phyloP scores from a whole-genome alignment of 2,888 invertebrate species.

The Meteorus cinctellus region DNA sequence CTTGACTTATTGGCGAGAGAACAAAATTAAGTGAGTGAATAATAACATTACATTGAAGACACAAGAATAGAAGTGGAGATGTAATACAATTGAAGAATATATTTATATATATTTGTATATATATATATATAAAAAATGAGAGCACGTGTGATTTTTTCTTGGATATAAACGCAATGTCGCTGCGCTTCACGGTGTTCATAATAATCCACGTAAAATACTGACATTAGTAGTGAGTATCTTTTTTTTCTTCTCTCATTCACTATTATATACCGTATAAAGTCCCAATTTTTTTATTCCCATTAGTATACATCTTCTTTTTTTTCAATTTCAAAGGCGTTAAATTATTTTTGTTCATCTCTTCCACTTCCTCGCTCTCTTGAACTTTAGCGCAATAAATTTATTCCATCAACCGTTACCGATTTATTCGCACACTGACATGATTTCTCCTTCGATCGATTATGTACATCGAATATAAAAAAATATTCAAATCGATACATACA shows the following conservation, averaged over 20 bases:
- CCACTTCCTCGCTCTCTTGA: not conserved
- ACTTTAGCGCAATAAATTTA: not conserved
- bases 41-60: not conserved
- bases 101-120: no score
- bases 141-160: constrained; percentile 40
- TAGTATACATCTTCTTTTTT: not conserved
- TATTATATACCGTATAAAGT: not conserved
- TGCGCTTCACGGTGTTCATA: constrained; percentile 39
- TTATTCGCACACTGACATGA: constrained; percentile 36
- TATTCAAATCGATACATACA: constrained; percentile 2
- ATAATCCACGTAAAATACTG: constrained; percentile 35
- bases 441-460: constrained; percentile 36
- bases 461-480: not conserved
- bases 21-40: not conserved
- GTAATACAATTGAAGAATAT: constrained; percentile 2
- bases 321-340: not conserved
- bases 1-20: not conserved
- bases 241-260: constrained; percentile 3
- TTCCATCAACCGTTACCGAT: constrained; percentile 17
- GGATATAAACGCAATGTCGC: constrained; percentile 42
- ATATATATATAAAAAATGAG: constrained; percentile 23
- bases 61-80: not conserved
- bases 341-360: no score
- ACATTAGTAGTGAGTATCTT: constrained; percentile 40
- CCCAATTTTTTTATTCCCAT: constrained; percentile 19